phyloP scores from a whole-genome alignment of 2,888 invertebrate species.

The Orchestes rusci region DNA sequence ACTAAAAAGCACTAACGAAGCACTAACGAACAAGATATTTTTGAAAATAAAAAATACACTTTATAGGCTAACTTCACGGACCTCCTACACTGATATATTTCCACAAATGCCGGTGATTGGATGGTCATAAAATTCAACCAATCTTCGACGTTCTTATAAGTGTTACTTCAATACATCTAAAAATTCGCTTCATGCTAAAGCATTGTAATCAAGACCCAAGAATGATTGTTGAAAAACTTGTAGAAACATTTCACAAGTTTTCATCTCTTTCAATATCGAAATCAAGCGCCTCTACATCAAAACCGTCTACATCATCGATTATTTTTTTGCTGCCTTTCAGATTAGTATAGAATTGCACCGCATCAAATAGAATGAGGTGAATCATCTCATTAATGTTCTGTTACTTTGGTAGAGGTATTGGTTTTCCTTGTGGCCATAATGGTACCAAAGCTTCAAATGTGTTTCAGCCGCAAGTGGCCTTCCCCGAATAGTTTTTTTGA shows the following conservation, averaged over 20 bases:
- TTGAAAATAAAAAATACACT: no score
- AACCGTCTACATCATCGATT: conserved; percentile 19
- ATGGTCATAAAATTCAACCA: no score
- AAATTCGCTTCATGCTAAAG: no score
- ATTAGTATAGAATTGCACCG: conserved; percentile 13
- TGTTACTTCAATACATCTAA: no score
- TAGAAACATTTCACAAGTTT: conserved; percentile 4
- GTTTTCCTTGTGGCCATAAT: conserved; percentile 16
- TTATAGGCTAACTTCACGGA: no score
- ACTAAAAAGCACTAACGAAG: no score
- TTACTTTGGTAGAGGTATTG: conserved; percentile 15
- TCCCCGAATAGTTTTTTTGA: conserved; percentile 10
- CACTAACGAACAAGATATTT: no score
- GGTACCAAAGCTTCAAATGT: conserved; percentile 13
- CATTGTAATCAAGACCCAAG: no score
- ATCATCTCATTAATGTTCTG: conserved; percentile 17
- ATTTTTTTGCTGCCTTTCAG: conserved; percentile 13
- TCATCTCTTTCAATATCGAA: conserved; percentile 13
- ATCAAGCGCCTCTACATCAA: conserved; percentile 14
- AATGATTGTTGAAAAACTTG: no score
- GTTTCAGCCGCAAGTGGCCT: conserved; percentile 10
- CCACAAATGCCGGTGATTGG: no score
- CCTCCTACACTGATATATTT: no score
- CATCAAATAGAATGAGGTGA: conserved; percentile 14
- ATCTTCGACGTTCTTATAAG: no score